Percentiles rank a stretch among this genome's conserved stretches.
These are phyloP conservation scores for Phrixothrix hirtus DNA, from an alignment of 2,888 invertebrate genomes.

Conservation along the genomic window DNA sequence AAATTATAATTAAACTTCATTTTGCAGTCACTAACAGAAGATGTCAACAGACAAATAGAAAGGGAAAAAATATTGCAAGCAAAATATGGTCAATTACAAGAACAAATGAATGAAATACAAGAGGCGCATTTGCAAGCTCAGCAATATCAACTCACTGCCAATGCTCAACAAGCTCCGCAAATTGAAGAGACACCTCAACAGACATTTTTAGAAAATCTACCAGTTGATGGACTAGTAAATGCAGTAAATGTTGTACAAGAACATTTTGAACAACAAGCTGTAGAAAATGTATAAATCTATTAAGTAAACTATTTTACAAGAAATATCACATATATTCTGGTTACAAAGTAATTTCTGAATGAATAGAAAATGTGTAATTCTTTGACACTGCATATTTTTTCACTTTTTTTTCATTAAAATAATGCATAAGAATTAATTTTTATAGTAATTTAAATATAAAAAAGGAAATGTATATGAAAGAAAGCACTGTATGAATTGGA, in stretches of 20 bases:
- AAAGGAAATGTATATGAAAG: too few species aligned
- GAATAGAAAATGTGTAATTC: too few species aligned
- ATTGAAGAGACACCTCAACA: constrained; percentile 8
- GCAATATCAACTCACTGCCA: constrained; percentile 20
- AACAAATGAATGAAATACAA: constrained; percentile 59
- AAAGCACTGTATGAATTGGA: too few species aligned
- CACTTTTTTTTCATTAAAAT: too few species aligned
- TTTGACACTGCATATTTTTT: too few species aligned
- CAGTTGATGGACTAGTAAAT: constrained; percentile 4
- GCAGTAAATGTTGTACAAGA: constrained; percentile 1
- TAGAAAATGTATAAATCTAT: constrained; percentile 4
- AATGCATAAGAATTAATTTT: too few species aligned
- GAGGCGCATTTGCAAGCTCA: constrained; percentile 39
- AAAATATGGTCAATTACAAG: constrained; percentile 76
- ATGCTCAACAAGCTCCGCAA: constrained; percentile 6
- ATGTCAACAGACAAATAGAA: constrained; percentile 89
- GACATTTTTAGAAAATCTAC: constrained; percentile 13
- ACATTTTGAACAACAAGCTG: neutral
- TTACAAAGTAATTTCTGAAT: too few species aligned
- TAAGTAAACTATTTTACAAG: too few species aligned
- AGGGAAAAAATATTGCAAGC: constrained; percentile 87
- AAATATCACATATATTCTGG: too few species aligned
- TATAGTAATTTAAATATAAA: too few species aligned
- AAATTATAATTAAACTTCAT: constrained; percentile 6
- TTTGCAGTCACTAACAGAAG: constrained; percentile 80